Evolutionary conservation across 2,113 vertebrate genomes (phyloP), one percentile per base, ranked within the genome.

Genomic region (Atlantisia rogersi): DNA sequence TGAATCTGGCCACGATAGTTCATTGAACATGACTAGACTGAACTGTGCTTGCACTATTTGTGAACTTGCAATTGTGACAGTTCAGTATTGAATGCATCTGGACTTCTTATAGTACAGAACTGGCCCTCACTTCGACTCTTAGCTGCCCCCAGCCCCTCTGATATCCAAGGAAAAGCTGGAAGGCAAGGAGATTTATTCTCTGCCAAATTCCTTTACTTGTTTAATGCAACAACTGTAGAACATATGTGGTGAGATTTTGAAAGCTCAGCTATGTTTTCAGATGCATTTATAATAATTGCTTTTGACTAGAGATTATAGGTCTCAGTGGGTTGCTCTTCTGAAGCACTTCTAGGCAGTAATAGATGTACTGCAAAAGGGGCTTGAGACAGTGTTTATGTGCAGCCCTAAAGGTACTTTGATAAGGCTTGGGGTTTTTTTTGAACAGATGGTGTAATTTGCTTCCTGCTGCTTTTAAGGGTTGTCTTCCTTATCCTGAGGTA

Each of bases 361-460:
- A 95, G 42, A 70, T 76, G n/a, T 25, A 46, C 73, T 92, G 55
- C 12, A 90, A 68, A 79, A 67, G 40, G 31, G 94, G 56, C 25
- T 95, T 94, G 56, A 94, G 53, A 86, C n/a, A 46, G 20, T 90
- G 69, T 86, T 92, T 87, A 52, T 88, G 5, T 62, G 74, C 52
- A 95, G 28, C 22, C 60, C 42, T 92, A 44, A 44, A 94, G 83
- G 39, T 92, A 52, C 56, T 86, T 92, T 70, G 55, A 74, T 39
- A 60, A 56, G 58, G 25, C 62, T 77, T 18, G 5, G 4, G 0
- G 0, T 94, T 95, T 88, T 86, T 65, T 86, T 68, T 31, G 4
- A 94, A 85, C 63, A 93, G 86, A 95, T 89, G 79, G 69, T 91
- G 39, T 44, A 84, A 65, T 95, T 94, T 90, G 7, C 35, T 89